phyloP scores from a whole-genome alignment of 2,797 vertebrate genomes.

The Eurystomus glaucurus region DNA sequence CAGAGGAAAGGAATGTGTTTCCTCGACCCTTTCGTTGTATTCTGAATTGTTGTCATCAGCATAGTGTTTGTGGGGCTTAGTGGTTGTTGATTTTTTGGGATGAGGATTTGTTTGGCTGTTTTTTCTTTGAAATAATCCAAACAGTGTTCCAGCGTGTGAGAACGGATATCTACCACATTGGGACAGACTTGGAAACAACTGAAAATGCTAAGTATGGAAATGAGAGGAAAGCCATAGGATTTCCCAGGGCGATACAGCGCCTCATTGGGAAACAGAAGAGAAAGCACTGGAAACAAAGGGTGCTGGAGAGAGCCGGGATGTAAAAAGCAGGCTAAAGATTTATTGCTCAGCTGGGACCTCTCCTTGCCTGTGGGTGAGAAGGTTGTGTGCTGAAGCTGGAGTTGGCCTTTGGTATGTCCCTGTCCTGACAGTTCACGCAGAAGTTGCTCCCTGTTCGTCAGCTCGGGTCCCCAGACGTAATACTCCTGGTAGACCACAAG shows the following conservation, averaged over 20 bases:
- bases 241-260: background rate
- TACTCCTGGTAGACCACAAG: background rate
- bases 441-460: background rate
- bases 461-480: background rate
- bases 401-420: background rate
- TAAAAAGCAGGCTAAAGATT: conserved; percentile 17
- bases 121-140: background rate
- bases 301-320: background rate
- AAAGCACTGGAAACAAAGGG: conserved; percentile 31
- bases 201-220: conserved; percentile 10
- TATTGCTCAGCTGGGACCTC: conserved; percentile 11
- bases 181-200: conserved; percentile 24
- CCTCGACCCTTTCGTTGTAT: background rate
- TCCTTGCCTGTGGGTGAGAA: conserved; percentile 15
- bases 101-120: background rate
- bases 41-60: background rate
- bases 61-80: background rate
- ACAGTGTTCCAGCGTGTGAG: conserved; percentile 45
- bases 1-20: background rate
- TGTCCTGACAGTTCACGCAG: background rate
- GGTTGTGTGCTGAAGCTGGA: background rate
- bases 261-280: conserved; percentile 29
- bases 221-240: conserved; percentile 35
- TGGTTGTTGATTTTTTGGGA: background rate
- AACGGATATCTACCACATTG: background rate